These are phyloP conservation scores for Rhegmatorhina hoffmannsi DNA, from an alignment of 2,113 vertebrate genomes.

Conservation along the genomic window DNA sequence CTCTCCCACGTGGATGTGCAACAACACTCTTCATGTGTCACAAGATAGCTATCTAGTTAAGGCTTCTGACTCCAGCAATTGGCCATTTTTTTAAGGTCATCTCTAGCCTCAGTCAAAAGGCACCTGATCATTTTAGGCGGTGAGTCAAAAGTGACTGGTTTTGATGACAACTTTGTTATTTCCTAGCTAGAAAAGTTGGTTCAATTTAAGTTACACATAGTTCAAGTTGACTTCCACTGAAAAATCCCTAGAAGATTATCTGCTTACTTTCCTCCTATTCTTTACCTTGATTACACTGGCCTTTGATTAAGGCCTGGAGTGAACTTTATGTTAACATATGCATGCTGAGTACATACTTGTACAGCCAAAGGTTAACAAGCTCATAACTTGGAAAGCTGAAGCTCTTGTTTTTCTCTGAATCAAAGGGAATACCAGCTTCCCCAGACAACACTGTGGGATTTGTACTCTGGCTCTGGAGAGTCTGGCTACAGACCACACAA, in stretches of 20 bases:
- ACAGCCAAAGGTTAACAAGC: neutral
- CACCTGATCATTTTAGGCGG: neutral
- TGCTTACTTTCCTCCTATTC: neutral
- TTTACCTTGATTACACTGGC: constrained; percentile 1
- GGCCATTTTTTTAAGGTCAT: neutral
- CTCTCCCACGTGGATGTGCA: rapidly evolving
- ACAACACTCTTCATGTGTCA: neutral
- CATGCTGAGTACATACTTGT: neutral
- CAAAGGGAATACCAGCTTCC: neutral
- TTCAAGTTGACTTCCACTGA: neutral
- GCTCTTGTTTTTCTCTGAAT: neutral
- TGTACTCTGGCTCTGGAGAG: neutral
- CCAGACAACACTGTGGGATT: neutral
- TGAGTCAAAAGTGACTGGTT: neutral
- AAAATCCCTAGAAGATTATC: neutral
- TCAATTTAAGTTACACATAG: neutral
- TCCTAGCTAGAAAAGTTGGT: neutral
- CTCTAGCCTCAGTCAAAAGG: neutral
- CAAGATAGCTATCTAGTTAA: neutral
- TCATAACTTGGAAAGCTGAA: neutral
- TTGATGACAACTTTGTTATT: neutral
- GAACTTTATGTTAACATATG: neutral
- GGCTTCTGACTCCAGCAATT: neutral
- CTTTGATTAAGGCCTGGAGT: neutral
- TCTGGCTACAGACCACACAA: neutral